A percentile compares a stretch with the other conserved stretches of the same genome.
phyloP scores from a whole-genome alignment of 2,888 invertebrate genomes.

The Rhagonycha fulva region DNA sequence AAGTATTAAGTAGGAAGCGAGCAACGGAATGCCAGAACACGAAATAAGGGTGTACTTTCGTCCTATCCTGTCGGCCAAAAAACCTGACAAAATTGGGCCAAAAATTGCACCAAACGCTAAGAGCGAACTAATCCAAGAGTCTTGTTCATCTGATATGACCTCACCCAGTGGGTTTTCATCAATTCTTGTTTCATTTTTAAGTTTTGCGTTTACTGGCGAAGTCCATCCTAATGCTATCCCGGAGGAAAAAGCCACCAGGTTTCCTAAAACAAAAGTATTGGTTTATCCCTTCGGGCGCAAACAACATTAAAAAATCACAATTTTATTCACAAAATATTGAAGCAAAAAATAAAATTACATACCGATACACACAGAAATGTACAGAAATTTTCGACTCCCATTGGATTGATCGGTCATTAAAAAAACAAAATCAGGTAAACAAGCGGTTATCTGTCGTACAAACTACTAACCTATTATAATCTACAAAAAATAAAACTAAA shows the following conservation, averaged over 20 bases:
- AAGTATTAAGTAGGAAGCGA: conserved; percentile 54
- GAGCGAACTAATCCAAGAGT: conserved; percentile 61
- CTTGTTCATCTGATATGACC: conserved; percentile 49
- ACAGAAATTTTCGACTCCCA: not conserved
- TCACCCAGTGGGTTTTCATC: conserved; percentile 41
- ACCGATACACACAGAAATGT: not conserved
- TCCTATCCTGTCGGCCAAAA: conserved; percentile 67
- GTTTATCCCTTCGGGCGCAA: too few relatives aligned
- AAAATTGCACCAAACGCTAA: conserved; percentile 58
- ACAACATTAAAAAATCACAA: too few relatives aligned
- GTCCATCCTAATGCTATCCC: conserved; percentile 60
- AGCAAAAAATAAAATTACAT: too few relatives aligned
- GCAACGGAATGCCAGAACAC: conserved; percentile 65
- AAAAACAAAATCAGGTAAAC: not conserved
- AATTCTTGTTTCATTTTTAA: conserved; percentile 33
- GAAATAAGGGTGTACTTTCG: conserved; percentile 70
- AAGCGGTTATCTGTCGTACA: not conserved
- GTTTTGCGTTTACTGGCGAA: conserved; percentile 48
- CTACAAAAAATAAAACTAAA: not conserved
- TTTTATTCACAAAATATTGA: too few relatives aligned
- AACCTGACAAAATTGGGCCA: conserved; percentile 73
- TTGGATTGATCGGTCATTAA: not conserved
- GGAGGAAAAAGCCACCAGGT: conserved; percentile 55
- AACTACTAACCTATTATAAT: not conserved
- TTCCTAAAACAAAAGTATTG: conserved; percentile 32